phyloP scores from a whole-genome alignment of 2,113 vertebrate species.

The Anolis sagrei region DNA sequence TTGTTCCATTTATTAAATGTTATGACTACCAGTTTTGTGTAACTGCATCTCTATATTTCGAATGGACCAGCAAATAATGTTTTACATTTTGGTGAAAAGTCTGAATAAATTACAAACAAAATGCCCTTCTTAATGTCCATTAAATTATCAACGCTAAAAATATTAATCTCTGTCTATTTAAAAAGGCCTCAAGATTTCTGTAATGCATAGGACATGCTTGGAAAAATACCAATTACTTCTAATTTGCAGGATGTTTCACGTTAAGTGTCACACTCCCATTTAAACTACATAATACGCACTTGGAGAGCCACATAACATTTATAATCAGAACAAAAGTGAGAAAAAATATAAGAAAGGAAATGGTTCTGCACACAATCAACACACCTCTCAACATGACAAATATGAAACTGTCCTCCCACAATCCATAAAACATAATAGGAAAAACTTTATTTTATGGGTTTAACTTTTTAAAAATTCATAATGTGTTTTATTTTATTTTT shows the following conservation, averaged over 20 bases:
- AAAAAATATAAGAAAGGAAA: constrained; percentile 18
- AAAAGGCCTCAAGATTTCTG: constrained; percentile 10
- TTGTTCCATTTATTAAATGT: constrained; percentile 16
- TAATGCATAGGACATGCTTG: background rate
- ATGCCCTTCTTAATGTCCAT: background rate
- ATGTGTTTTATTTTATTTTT: constrained; percentile 10
- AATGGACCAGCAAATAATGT: rapidly evolving
- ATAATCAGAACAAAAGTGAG: background rate
- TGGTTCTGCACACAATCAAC: background rate
- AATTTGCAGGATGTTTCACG: constrained; percentile 32
- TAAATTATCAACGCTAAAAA: background rate
- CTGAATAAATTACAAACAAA: background rate
- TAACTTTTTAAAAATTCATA: constrained; percentile 23
- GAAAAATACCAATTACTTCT: constrained; percentile 44
- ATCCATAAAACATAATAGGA: constrained; percentile 22
- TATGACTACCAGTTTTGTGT: background rate
- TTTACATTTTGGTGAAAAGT: background rate
- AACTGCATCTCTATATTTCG: background rate
- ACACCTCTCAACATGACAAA: constrained; percentile 1
- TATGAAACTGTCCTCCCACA: constrained; percentile 41
- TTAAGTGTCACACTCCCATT: constrained; percentile 31
- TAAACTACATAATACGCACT: constrained; percentile 46
- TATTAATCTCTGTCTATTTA: constrained; percentile 18
- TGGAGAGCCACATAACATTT: constrained; percentile 21
- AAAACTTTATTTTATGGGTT: constrained; percentile 29